Conservation (phyloP, 2,113 vertebrate genomes). For the Anguilla rostrata region DNA sequence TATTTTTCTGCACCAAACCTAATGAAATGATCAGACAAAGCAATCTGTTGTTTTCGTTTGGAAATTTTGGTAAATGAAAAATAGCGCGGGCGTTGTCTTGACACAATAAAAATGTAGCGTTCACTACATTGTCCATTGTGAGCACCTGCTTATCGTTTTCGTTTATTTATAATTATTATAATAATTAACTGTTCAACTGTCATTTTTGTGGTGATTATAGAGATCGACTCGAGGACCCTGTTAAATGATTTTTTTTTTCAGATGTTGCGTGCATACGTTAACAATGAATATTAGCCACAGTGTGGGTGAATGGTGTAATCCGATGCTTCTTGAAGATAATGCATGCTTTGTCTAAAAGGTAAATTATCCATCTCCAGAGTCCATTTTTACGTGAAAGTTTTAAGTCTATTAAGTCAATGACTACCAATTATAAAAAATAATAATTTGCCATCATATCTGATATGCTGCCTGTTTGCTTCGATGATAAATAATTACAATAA, state of each 20-base stretch:
- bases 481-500: no score
- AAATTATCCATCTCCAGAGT: neutral
- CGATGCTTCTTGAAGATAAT: neutral
- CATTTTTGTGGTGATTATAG: neutral
- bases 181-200: no score
- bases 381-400: no score
- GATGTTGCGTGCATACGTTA: neutral
- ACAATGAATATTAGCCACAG: neutral
- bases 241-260: neutral
- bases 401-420: no score
- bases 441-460: no score
- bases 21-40: neutral
- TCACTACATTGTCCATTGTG: constrained; percentile 48
- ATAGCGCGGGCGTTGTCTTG: neutral
- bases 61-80: neutral
- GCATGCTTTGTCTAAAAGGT: neutral
- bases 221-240: neutral
- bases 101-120: neutral
- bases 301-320: neutral
- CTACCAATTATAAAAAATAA: no score
- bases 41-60: neutral
- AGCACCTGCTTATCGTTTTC: constrained; percentile 11
- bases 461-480: no score
- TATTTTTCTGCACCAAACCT: neutral
- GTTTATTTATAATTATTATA: no score